Conservation (phyloP, 2,888 invertebrate species). For the Strigamia crassipes region DNA sequence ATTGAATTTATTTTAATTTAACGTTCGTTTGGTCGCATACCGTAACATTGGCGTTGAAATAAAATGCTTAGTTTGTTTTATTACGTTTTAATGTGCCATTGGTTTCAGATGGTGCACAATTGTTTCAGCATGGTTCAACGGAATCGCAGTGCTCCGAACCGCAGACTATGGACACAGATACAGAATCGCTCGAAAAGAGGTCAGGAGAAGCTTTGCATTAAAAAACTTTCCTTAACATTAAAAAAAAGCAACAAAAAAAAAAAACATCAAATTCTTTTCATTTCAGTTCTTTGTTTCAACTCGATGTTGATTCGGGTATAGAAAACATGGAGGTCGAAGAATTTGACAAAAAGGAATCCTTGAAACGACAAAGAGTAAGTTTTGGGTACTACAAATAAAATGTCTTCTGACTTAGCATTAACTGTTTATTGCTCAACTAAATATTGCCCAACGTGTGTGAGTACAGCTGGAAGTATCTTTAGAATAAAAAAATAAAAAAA, state of each 20-base stretch:
- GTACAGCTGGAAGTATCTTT: not conserved
- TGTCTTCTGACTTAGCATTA: not conserved
- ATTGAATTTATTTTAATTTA: no score
- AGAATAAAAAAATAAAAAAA: not conserved
- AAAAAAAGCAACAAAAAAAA: no score
- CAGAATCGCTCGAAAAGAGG: conserved; percentile 51
- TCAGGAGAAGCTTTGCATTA: conserved; percentile 7
- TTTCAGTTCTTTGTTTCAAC: conserved; percentile 62
- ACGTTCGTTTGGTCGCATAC: no score
- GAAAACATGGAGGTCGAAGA: conserved; percentile 76
- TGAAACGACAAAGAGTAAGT: conserved; percentile 57
- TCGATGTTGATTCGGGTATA: conserved; percentile 72
- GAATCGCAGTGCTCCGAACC: conserved; percentile 50
- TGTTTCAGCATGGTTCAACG: conserved; percentile 13
- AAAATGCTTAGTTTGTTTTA: not conserved
- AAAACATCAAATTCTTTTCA: no score
- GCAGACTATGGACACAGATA: conserved; percentile 51
- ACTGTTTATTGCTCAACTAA: not conserved
- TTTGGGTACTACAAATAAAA: not conserved
- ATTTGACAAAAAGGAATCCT: conserved; percentile 55
- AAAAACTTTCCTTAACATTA: not conserved
- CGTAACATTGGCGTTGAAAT: not conserved
- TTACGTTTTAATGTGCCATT: not conserved
- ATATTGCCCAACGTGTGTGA: not conserved
- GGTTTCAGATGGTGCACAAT: conserved; percentile 20